These are phyloP conservation scores for Rhincodon typus DNA, from an alignment of 2,797 vertebrate genomes.

Conservation along the genomic window DNA sequence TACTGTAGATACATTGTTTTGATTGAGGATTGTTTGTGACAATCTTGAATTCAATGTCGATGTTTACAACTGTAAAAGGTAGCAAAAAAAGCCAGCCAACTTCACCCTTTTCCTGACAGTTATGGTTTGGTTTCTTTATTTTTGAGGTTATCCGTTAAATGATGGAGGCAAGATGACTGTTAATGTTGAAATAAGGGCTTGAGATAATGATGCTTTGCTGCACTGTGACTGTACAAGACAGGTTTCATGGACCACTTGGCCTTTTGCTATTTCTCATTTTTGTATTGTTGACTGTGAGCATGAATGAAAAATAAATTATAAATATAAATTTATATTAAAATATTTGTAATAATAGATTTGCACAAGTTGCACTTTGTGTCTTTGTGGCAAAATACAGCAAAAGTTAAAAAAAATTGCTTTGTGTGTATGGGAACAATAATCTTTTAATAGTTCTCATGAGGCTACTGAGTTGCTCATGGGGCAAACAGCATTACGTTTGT, in stretches of 20 bases:
- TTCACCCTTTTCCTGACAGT: background rate
- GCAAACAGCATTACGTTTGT: background rate
- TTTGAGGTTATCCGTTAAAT: background rate
- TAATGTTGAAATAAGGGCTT: background rate
- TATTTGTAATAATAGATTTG: too few relatives aligned
- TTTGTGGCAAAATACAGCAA: background rate
- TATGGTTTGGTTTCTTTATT: background rate
- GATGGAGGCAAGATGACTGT: background rate
- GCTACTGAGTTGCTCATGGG: background rate
- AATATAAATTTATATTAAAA: too few relatives aligned
- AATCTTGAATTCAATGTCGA: background rate
- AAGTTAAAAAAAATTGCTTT: background rate
- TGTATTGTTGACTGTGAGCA: too few relatives aligned
- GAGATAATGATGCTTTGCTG: background rate
- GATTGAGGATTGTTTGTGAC: background rate
- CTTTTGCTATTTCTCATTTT: background rate
- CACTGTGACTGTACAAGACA: background rate
- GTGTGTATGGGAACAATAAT: background rate
- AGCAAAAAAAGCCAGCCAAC: background rate
- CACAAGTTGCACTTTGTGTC: background rate
- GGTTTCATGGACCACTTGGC: background rate
- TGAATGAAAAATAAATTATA: background rate
- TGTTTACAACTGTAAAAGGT: background rate
- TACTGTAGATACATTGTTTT: background rate
- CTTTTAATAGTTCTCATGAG: background rate